phyloP scores from a whole-genome alignment of 2,888 invertebrate species.

The Hyalella azteca region DNA sequence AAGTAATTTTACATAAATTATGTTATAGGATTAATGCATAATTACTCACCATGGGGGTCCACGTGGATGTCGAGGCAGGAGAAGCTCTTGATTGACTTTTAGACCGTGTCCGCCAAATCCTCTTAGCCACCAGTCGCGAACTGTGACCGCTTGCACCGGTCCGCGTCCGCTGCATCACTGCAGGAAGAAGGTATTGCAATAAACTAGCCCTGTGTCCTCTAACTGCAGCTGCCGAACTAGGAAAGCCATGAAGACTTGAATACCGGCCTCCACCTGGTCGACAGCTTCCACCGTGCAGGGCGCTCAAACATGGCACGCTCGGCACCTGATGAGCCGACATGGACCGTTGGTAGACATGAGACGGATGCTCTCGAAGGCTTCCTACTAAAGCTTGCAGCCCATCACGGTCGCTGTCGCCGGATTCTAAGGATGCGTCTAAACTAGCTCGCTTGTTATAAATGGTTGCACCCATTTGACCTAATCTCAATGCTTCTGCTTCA shows the following conservation, averaged over 20 bases:
- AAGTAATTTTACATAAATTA: no score
- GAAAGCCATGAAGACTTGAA: neutral
- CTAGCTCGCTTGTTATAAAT: conserved; percentile 53
- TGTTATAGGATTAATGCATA: no score
- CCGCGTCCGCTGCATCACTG: conserved; percentile 58
- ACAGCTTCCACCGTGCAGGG: conserved; percentile 49
- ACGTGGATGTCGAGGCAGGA: conserved; percentile 70
- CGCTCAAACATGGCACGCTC: conserved; percentile 41
- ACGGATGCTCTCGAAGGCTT: neutral
- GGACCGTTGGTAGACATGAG: conserved; percentile 47
- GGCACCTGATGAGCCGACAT: conserved; percentile 44
- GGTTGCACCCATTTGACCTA: conserved; percentile 45
- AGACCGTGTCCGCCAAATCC: conserved; percentile 83
- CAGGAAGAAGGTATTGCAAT: conserved; percentile 55
- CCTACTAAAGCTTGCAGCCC: neutral
- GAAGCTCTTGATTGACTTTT: conserved; percentile 77
- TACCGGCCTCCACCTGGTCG: conserved; percentile 29
- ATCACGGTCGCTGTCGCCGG: conserved; percentile 20
- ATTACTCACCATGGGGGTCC: conserved; percentile 84
- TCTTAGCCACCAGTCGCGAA: conserved; percentile 77
- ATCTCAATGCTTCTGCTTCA: conserved; percentile 53
- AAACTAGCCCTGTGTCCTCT: conserved; percentile 46
- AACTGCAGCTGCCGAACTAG: conserved; percentile 8
- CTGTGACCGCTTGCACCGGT: conserved; percentile 61
- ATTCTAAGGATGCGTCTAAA: conserved; percentile 50